Evolutionary conservation across 1,140 invertebrate species (phyloP).

Genomic region (Temnothorax nylanderi): DNA sequence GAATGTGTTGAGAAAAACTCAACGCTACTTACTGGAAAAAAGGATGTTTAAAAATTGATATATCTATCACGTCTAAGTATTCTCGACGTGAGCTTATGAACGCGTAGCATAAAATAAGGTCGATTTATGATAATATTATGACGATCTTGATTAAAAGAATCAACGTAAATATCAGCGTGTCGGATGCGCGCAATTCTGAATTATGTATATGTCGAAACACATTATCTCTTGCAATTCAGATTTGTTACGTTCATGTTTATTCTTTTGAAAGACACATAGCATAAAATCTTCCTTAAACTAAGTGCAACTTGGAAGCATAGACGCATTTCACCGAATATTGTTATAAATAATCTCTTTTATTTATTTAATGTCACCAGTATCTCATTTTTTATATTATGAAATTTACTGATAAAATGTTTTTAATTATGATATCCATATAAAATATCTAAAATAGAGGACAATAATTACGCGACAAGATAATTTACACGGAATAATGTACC

Average conservation of each 20-base stretch:
- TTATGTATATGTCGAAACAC: not conserved
- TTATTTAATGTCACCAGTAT: conserved; percentile 1
- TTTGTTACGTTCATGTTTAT: not conserved
- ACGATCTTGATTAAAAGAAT: conserved; percentile 25
- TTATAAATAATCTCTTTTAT: not conserved
- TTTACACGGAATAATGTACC: conserved; percentile 1
- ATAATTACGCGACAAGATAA: not conserved
- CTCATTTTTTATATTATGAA: not conserved
- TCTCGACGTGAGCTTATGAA: not conserved
- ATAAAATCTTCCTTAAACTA: not conserved
- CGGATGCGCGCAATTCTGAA: not conserved
- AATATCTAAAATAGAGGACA: not conserved
- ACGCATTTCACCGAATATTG: not conserved
- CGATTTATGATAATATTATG: conserved; percentile 25
- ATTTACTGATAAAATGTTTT: not conserved
- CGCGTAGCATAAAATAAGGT: not conserved
- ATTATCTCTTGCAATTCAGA: not conserved
- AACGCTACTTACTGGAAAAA: conserved; percentile 11
- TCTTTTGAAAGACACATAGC: not conserved
- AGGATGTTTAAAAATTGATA: not conserved
- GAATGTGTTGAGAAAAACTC: not conserved
- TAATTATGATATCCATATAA: not conserved
- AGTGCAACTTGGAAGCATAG: not conserved
- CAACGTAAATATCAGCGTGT: conserved; percentile 14
- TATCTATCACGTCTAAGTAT: conserved; percentile 3